Conservation (phyloP, 2,888 invertebrate species). For the Drosophila ezoana region DNA sequence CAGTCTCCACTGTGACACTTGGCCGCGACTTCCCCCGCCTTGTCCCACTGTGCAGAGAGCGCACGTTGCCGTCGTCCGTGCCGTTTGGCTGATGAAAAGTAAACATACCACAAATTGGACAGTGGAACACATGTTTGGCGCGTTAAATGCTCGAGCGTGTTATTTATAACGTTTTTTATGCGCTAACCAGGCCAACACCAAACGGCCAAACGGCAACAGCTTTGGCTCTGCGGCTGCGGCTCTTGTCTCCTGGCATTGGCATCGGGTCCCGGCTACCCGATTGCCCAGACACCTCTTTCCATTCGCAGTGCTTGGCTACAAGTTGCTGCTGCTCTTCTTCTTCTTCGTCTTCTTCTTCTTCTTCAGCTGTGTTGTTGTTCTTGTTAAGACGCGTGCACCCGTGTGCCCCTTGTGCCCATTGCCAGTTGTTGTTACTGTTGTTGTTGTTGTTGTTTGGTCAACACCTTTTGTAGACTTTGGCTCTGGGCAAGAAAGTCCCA, state of each 20-base stretch:
- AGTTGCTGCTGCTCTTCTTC: conserved; percentile 33
- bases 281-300: conserved; percentile 50
- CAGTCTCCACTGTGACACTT: neutral
- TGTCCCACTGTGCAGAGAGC: no score
- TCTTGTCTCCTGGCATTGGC: conserved; percentile 16
- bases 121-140: conserved; percentile 82
- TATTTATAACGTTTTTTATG: conserved; percentile 79
- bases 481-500: conserved; percentile 68
- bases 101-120: conserved; percentile 81
- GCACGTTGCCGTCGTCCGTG: conserved; percentile 5
- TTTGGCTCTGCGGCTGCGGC: conserved; percentile 18
- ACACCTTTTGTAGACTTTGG: conserved; percentile 77
- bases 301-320: conserved; percentile 43
- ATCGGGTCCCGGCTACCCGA: conserved; percentile 22
- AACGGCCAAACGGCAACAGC: conserved; percentile 20
- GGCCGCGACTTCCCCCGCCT: neutral
- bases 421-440: conserved; percentile 48
- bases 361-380: conserved; percentile 33
- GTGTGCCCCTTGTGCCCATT: conserved; percentile 43
- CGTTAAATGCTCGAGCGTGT: conserved; percentile 81
- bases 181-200: conserved; percentile 54
- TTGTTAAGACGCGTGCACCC: conserved; percentile 50
- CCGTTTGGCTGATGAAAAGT: conserved; percentile 69
- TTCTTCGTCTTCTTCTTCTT: conserved; percentile 24
- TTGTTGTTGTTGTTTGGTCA: conserved; percentile 67